These are phyloP conservation scores for Coleophora flavipennella DNA, from an alignment of 2,888 invertebrate genomes.

Conservation along the genomic window DNA sequence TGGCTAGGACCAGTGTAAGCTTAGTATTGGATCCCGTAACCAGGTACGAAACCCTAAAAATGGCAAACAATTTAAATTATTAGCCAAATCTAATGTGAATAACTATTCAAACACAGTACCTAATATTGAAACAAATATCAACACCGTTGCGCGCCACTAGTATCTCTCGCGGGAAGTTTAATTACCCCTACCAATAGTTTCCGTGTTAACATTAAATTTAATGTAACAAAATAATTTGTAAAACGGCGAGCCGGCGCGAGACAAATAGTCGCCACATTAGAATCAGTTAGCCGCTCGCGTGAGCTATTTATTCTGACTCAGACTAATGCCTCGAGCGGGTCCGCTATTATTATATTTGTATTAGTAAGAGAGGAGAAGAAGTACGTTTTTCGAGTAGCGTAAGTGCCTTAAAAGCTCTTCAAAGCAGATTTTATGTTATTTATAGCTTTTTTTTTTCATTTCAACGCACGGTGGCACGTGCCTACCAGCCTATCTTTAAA, in stretches of 20 bases:
- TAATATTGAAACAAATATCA: not conserved
- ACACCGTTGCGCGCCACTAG: not conserved
- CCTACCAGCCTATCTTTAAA: too few species aligned
- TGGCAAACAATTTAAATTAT: too few species aligned
- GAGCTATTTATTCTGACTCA: constrained; percentile 23
- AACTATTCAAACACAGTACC: not conserved
- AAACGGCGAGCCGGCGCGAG: constrained; percentile 19
- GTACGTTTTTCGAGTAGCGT: constrained; percentile 11
- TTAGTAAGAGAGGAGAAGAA: constrained; percentile 18
- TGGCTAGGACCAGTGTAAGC: too few species aligned
- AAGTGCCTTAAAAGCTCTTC: not conserved
- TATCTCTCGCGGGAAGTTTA: constrained; percentile 20
- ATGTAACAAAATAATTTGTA: constrained; percentile 41
- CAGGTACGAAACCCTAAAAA: too few species aligned
- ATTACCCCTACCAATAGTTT: constrained; percentile 24
- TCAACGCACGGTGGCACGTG: not conserved
- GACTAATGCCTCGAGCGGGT: constrained; percentile 30
- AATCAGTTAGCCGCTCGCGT: constrained; percentile 37
- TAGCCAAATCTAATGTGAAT: too few species aligned
- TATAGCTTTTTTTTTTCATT: not conserved
- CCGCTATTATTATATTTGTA: constrained; percentile 40
- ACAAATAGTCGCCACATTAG: constrained; percentile 32
- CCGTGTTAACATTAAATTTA: constrained; percentile 38
- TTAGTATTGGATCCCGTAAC: too few species aligned
- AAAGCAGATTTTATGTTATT: not conserved